Conservation (phyloP, 2,888 invertebrate species). For the Eugnorisma glareosa region DNA sequence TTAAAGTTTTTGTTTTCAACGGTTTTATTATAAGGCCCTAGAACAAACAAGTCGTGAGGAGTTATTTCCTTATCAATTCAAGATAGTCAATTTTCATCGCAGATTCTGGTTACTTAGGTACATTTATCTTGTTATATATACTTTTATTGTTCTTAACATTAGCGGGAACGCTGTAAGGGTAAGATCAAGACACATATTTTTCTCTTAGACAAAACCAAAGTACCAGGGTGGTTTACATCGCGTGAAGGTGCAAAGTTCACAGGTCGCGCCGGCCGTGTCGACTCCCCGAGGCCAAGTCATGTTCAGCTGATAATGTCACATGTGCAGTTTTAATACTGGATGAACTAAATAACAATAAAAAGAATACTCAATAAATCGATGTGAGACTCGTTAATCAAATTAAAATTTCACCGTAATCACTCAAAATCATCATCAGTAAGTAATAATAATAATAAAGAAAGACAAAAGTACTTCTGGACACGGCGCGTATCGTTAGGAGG, state of each 20-base stretch:
- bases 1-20: not conserved
- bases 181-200: not conserved
- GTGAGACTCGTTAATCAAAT: not conserved
- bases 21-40: not conserved
- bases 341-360: too few relatives aligned
- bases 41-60: not conserved
- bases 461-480: too few relatives aligned
- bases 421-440: not conserved
- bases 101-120: not conserved
- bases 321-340: not conserved
- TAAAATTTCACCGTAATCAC: not conserved
- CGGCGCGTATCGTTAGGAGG: too few relatives aligned
- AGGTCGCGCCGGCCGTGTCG: not conserved
- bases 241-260: constrained; percentile 10
- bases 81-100: not conserved
- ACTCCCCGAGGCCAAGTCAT: constrained; percentile 2
- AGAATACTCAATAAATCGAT: too few relatives aligned
- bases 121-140: not conserved
- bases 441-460: too few relatives aligned
- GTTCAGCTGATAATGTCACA: constrained; percentile 12
- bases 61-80: not conserved
- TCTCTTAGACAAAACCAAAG: not conserved
- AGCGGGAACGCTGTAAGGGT: not conserved
- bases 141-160: not conserved
- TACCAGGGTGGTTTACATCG: not conserved